Conservation (phyloP, 2,888 invertebrate genomes). For the Hyposoter didymator region DNA sequence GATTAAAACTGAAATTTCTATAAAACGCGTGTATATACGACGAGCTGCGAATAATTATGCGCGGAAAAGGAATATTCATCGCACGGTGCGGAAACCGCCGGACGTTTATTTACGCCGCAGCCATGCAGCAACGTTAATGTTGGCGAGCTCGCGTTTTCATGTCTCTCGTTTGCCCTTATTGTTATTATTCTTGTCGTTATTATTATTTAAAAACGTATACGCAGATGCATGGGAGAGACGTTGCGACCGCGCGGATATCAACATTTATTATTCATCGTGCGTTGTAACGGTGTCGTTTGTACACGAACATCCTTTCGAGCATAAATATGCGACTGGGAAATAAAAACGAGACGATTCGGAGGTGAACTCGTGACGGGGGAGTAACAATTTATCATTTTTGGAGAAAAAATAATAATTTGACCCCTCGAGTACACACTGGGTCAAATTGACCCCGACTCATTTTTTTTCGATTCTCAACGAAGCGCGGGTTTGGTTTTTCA, state of each 20-base stretch:
- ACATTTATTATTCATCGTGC: conserved; percentile 80
- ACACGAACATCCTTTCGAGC: conserved; percentile 64
- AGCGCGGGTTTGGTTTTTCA: too few species aligned
- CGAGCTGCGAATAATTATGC: conserved; percentile 7
- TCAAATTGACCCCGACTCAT: too few species aligned
- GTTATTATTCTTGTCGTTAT: conserved; percentile 11
- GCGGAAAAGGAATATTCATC: conserved; percentile 1
- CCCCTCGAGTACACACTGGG: too few species aligned
- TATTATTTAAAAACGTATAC: conserved; percentile 20
- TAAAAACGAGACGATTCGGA: not conserved
- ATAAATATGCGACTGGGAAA: conserved; percentile 15
- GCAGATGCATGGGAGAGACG: conserved; percentile 55
- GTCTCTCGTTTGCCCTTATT: not conserved
- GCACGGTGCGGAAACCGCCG: conserved; percentile 11
- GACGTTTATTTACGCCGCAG: conserved; percentile 22
- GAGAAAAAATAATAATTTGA: not conserved
- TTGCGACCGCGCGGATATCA: conserved; percentile 72
- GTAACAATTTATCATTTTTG: not conserved
- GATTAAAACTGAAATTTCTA: not conserved
- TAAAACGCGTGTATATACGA: not conserved
- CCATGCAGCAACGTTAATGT: conserved; percentile 9
- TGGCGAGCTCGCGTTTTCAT: conserved; percentile 30
- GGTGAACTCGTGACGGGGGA: not conserved
- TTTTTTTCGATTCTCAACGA: too few species aligned
- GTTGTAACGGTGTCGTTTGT: conserved; percentile 78